Evolutionary conservation across 1,140 invertebrate genomes (phyloP).

Genomic region (Drosophila bifasciata): DNA sequence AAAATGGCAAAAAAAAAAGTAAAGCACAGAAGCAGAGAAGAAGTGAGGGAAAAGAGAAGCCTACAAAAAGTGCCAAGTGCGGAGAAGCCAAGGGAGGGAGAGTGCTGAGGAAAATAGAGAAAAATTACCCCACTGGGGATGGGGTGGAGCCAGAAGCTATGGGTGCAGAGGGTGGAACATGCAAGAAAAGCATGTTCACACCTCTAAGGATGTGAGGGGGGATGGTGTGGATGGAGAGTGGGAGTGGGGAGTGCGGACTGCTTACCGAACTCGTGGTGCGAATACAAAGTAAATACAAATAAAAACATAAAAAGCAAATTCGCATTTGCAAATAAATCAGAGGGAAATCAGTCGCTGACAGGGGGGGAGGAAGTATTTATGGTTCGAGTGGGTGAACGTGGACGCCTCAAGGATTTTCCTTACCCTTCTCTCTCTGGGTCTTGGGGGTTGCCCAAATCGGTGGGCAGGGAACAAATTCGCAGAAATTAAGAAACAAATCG

Average conservation of each 20-base stretch:
- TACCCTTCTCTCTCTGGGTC: conserved; percentile 22
- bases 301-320: conserved; percentile 82
- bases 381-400: conserved; percentile 56
- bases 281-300: conserved; percentile 82
- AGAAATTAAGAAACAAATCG: conserved; percentile 83
- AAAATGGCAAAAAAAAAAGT: conserved; percentile 18
- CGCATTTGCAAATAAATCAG: conserved; percentile 83
- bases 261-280: conserved; percentile 69
- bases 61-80: conserved; percentile 34
- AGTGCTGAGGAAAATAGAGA: conserved; percentile 69
- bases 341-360: conserved; percentile 81
- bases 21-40: conserved; percentile 12
- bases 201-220: conserved; percentile 32
- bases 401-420: conserved; percentile 47
- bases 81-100: conserved; percentile 69
- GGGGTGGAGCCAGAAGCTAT: not conserved
- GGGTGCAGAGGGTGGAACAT: conserved; percentile 16
- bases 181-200: conserved; percentile 72
- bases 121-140: conserved; percentile 65
- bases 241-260: conserved; percentile 46
- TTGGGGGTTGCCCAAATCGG: conserved; percentile 48
- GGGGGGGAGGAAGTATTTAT: conserved; percentile 82
- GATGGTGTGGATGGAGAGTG: not conserved
- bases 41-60: conserved; percentile 20
- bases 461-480: conserved; percentile 76